A percentile compares a stretch with the other conserved stretches of the same genome.
phyloP scores from a whole-genome alignment of 2,797 vertebrate species.

The Hydrocynus forskahlii region DNA sequence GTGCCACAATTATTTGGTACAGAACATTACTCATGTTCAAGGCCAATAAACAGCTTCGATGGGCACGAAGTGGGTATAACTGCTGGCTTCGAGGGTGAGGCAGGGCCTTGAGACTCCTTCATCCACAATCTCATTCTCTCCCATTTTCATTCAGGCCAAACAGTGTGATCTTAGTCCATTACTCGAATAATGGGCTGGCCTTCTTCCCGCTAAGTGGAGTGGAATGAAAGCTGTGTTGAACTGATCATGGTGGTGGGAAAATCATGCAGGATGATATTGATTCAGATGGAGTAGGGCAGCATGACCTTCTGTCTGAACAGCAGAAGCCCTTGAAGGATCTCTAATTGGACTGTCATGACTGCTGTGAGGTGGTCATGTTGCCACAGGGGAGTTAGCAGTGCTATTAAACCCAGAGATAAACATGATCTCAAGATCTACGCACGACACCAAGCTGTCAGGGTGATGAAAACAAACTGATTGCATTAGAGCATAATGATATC shows the following conservation, averaged over 20 bases:
- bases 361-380: neutral
- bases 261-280: slow-evolving; percentile 27
- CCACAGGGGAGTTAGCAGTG: neutral
- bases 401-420: neutral
- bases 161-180: slow-evolving; percentile 32
- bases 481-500: no score
- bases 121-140: slow-evolving; percentile 31
- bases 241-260: neutral
- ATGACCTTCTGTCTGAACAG: slow-evolving; percentile 13
- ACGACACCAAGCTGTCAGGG: neutral
- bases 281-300: slow-evolving; percentile 11
- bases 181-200: slow-evolving; percentile 28
- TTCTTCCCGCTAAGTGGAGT: slow-evolving; percentile 31
- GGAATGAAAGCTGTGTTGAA: slow-evolving; percentile 28
- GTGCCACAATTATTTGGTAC: neutral
- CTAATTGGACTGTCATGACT: slow-evolving; percentile 12
- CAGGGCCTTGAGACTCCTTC: neutral
- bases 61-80: slow-evolving; percentile 22
- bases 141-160: slow-evolving; percentile 28
- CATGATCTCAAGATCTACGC: neutral
- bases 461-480: neutral
- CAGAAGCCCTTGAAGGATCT: slow-evolving; percentile 12
- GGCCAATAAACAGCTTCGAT: neutral
- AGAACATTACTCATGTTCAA: neutral
- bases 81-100: neutral